A percentile compares a stretch with the other conserved stretches of the same genome.
Evolutionary conservation across 2,888 invertebrate species (phyloP).

Genomic region (Campoplex capitator): DNA sequence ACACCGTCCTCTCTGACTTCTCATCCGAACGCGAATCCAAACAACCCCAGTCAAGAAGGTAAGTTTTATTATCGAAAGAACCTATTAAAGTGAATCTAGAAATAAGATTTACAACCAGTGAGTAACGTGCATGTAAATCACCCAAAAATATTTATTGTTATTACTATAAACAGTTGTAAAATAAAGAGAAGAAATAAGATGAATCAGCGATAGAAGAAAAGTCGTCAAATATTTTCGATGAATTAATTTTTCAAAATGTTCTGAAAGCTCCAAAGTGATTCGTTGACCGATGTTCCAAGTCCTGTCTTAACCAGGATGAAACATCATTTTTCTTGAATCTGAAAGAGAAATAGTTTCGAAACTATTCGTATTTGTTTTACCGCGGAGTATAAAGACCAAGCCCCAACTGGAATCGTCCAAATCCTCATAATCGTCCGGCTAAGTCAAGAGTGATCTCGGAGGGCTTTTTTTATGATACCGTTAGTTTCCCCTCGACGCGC

Average conservation of each 20-base stretch:
- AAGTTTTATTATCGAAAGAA: slow-evolving; percentile 46
- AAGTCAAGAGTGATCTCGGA: not conserved
- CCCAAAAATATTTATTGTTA: too few relatives aligned
- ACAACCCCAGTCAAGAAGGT: slow-evolving; percentile 82
- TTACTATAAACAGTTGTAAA: too few relatives aligned
- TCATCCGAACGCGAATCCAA: slow-evolving; percentile 80
- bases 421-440: too few relatives aligned
- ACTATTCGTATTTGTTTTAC: not conserved
- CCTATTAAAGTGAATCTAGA: not conserved
- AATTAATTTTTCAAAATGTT: not conserved
- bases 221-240: not conserved
- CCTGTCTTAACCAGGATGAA: too few relatives aligned
- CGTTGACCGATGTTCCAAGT: too few relatives aligned
- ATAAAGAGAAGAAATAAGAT: too few relatives aligned
- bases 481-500: not conserved
- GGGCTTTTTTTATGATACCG: not conserved
- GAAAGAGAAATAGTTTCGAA: not conserved
- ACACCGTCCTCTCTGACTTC: slow-evolving; percentile 82
- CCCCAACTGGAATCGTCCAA: too few relatives aligned
- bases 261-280: not conserved
- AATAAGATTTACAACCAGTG: not conserved
- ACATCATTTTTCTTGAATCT: too few relatives aligned
- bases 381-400: not conserved
- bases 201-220: not conserved
- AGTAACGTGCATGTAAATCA: too few relatives aligned